Evolutionary conservation across 2,888 invertebrate genomes (phyloP), one percentile per base, ranked within the genome.

Genomic region (Eupithecia tripunctaria): DNA sequence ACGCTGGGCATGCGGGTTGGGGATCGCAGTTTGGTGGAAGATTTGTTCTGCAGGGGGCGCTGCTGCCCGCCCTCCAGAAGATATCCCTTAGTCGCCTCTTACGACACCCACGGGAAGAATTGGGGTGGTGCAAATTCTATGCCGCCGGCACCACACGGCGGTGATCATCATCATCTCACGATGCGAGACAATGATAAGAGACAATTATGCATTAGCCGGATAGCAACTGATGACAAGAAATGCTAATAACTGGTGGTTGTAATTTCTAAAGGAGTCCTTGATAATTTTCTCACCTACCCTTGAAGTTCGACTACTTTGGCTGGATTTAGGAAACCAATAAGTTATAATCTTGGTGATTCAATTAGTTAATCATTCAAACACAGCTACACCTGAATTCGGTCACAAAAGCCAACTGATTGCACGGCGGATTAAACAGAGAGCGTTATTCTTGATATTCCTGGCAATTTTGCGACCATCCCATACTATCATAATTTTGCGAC

Each of bases 391-490:
- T 75, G 76, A 77, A 76, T 82, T 81, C 47, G 78, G 80, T 80
- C 81, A 88, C 88, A 89, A 90, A 90, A 89, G 87, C 88, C 79
- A 78, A 74, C 84, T 88, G 89, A 91, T 90, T 88, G 85, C 83
- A 80, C 71, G 81, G 78, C 80, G 85, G 86, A 88, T 89, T 87
- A 87, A 83, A 83, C 62, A 36, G n/a, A 36, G n/a, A 15, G 71
- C 43, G 18, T 72, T 75, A 75, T 74, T 71, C 70, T 67, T 56
- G 56, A 56, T 25, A 5, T 14, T 25, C 25, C 1, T 56, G 21
- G 12, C 21, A 21, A 51, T 51, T 25, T 56, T 25, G 14, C 25
- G 12, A 36, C 4, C 29, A 18, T 7, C 14, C 5, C 0, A 15
- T 41, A 36, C 7, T 36, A 7, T 36, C 8, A 36, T 36, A 6